Base-by-base conservation (phyloP, 2,113 vertebrate species). In the Bombycilla garrulus region DNA sequence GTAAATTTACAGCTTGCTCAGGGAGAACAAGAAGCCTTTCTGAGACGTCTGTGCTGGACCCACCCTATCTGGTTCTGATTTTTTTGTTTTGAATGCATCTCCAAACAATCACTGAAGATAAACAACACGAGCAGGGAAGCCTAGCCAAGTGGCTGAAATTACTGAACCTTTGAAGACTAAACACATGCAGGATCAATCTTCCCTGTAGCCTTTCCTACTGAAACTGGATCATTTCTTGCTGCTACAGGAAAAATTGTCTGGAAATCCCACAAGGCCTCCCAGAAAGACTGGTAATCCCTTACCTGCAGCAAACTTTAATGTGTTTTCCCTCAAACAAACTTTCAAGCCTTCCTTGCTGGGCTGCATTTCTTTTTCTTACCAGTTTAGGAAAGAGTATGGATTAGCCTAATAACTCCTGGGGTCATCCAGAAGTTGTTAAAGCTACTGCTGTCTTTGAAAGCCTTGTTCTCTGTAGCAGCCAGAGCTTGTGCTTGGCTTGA, bases 81-180 rank as follows among this genome's bases (percentile, higher is more conserved):
- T 94, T 88, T 91, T 73, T 92, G 50, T 91, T 95, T 94, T 96
- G 92, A 95, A 95, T 91, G 86, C 56, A 50, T 72, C 93, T 96
- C 90, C 81, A 93, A 93, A 96, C 78, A 86, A 45, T 95, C 80
- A 53, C n/a, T 93, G 94, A 92, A 93, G 88, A 87, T 94, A 92
- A 97, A 96, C 90, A 91, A 61, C 71, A 40, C 0, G 21, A 88
- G 79, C 64, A 83, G 71, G 83, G 57, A 81, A 95, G 84, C 76
- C 48, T 29, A 7, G 74, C 86, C 93, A 91, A 95, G 90, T 60
- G 57, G 35, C 77, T 53, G 79, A 90, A 91, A 74, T 92, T 72
- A 24, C 66, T 65, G 86, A 97, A 85, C 67, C 85, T 94, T 72
- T 90, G 94, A 97, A 94, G 94, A 90, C 86, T 85, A 85, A 96